Evolutionary conservation across 1,140 invertebrate genomes (phyloP), one percentile per base, ranked within the genome.

Genomic region (Drosophila carrolli): DNA sequence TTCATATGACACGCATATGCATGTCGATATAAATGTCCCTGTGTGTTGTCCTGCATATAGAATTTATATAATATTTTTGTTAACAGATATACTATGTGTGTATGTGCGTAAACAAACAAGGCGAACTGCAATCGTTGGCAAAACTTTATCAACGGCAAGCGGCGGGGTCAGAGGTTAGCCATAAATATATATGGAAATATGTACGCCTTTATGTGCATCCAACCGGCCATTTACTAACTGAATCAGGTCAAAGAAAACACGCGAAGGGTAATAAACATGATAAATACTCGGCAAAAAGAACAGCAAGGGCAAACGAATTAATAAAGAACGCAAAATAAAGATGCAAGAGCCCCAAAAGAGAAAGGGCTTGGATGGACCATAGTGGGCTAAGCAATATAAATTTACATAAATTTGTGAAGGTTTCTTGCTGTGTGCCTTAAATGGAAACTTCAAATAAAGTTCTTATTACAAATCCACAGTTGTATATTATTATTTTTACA

Each of bases 201-300:
- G 14, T 6, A 41, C 35, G 23, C 14, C 13, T 38, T 5, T 48
- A 23, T 48, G 37, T 41, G 5, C 29, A 57, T 29, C 19, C 27
- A 47, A 58, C 16, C 2, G 4, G 60, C 54, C 41, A 62, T 67
- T 13, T 32, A 9, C 43, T 53, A 66, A 53, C 60, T 44, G 67
- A 71, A 70, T 57, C 67, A 71, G 67, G 67, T 71, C 67, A 71
- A 70, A 70, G 67, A 70, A 71, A 71, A 58, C 68, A 71, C 44
- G 68, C 68, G 13, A 71, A 71, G 68, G 67, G 67, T 71, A 71
- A 71, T 71, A 71, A 71, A 71, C 68, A 71, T 71, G 68, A 71
- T 71, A 71, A 75, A 75, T 63, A 75, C 13, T 40, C 6, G 50
- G 35, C 32, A 72, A 47, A 43, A 40, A 46, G 16, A 53, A 7